A percentile compares a stretch with the other conserved stretches of the same genome.
These are phyloP conservation scores for Orius insidiosus DNA, from an alignment of 1,140 invertebrate genomes.

Conservation along the genomic window DNA sequence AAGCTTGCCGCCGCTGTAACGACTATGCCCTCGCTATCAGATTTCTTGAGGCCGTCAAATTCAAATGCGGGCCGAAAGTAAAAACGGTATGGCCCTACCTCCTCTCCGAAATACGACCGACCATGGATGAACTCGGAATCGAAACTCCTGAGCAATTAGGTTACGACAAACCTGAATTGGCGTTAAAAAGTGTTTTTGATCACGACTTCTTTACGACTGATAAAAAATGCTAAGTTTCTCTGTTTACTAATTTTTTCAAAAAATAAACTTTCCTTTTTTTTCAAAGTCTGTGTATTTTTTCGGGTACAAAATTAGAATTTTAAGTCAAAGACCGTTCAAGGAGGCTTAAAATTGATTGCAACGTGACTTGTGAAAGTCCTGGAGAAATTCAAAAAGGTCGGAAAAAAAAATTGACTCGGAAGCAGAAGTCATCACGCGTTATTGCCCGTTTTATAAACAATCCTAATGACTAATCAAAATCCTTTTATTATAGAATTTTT, in stretches of 20 bases:
- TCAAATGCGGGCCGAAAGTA: conserved; percentile 64
- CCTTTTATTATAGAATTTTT: no score
- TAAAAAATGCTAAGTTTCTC: not conserved
- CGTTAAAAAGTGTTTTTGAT: conserved; percentile 38
- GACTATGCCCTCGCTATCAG: conserved; percentile 82
- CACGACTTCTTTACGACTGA: conserved; percentile 1
- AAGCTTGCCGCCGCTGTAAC: conserved; percentile 84
- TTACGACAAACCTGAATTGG: conserved; percentile 91
- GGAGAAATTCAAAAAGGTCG: no score
- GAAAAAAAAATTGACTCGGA: no score
- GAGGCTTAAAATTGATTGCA: no score
- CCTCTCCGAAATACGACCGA: conserved; percentile 80
- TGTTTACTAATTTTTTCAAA: conserved; percentile 1
- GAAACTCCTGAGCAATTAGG: conserved; percentile 87
- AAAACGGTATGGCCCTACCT: conserved; percentile 80
- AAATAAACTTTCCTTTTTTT: conserved; percentile 1
- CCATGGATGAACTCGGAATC: conserved; percentile 80
- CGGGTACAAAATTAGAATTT: no score
- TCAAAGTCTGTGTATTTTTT: no score
- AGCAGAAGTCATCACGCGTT: no score
- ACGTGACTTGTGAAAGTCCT: no score
- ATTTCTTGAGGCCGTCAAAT: conserved; percentile 79
- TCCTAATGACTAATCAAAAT: no score
- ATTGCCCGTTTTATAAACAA: no score
- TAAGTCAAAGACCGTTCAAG: no score